Percentiles rank a stretch among this genome's conserved stretches.
These are phyloP conservation scores for Watsonalla cultraria DNA, from an alignment of 2,888 invertebrate genomes.

Conservation along the genomic window DNA sequence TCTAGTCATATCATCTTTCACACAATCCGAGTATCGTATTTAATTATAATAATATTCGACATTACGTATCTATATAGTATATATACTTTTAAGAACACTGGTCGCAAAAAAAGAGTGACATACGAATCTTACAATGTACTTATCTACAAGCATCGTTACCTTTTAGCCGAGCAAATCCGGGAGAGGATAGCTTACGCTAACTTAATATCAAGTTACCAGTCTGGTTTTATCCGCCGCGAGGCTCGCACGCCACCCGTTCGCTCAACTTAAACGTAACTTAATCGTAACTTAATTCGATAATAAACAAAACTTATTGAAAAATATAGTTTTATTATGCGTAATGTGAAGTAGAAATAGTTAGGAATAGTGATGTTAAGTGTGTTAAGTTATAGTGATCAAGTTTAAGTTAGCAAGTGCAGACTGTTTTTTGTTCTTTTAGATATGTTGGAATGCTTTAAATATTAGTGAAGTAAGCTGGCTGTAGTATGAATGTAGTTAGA, in stretches of 20 bases:
- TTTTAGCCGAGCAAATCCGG: background rate
- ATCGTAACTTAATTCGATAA: conserved; percentile 39
- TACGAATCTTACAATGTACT: too few relatives aligned
- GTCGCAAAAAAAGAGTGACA: too few relatives aligned
- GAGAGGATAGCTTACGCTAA: background rate
- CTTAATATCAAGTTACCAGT: conserved; percentile 31
- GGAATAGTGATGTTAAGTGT: conserved; percentile 17
- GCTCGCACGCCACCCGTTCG: conserved; percentile 33
- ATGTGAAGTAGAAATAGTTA: conserved; percentile 6
- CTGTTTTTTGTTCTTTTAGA: conserved; percentile 36
- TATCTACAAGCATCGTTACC: background rate
- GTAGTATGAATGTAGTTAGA: conserved; percentile 8
- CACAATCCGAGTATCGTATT: too few relatives aligned
- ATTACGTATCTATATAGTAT: too few relatives aligned
- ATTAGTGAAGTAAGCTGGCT: conserved; percentile 17
- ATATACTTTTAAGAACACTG: too few relatives aligned
- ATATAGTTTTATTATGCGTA: conserved; percentile 5
- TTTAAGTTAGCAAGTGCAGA: conserved; percentile 30
- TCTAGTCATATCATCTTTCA: too few relatives aligned
- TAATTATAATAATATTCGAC: too few relatives aligned
- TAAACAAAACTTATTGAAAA: conserved; percentile 14
- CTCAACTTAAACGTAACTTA: conserved; percentile 30
- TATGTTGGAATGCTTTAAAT: conserved; percentile 41
- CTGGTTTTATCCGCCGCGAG: conserved; percentile 22
- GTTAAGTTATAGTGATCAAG: conserved; percentile 15